Percentiles rank a stretch among this genome's conserved stretches.
Conservation (phyloP, 2,888 invertebrate genomes). For the Frankliniella fusca region DNA sequence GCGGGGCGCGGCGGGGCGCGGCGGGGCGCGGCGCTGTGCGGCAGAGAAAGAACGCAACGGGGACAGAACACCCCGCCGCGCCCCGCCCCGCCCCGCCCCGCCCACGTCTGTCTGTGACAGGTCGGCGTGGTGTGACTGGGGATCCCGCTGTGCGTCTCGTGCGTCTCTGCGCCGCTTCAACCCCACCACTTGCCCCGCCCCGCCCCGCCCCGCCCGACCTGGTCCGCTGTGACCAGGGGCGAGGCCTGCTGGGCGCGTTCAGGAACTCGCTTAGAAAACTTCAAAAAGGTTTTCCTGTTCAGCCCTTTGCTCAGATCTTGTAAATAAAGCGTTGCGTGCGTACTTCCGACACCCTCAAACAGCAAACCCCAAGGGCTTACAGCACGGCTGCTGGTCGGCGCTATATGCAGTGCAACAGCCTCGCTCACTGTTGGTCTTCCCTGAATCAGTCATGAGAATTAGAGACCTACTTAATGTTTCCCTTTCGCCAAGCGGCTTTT, state of each 20-base stretch:
- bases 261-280: too few relatives aligned
- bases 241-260: background rate
- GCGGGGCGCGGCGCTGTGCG: background rate
- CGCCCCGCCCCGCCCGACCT: background rate
- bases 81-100: background rate
- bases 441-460: constrained; percentile 1
- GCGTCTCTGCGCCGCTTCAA: background rate
- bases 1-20: background rate
- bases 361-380: too few relatives aligned
- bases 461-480: background rate
- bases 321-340: too few relatives aligned
- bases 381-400: too few relatives aligned
- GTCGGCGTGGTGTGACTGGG: constrained; percentile 18
- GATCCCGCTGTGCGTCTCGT: background rate
- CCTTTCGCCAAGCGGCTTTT: background rate
- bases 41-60: background rate
- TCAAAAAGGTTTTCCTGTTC: too few relatives aligned
- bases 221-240: background rate
- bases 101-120: constrained; percentile 22
- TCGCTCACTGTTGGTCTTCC: background rate
- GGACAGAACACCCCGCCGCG: background rate
- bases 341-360: too few relatives aligned
- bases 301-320: too few relatives aligned
- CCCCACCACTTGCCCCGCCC: background rate
- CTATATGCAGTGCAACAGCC: background rate